phyloP scores from a whole-genome alignment of 2,797 vertebrate genomes.

The Erethizon dorsatum region DNA sequence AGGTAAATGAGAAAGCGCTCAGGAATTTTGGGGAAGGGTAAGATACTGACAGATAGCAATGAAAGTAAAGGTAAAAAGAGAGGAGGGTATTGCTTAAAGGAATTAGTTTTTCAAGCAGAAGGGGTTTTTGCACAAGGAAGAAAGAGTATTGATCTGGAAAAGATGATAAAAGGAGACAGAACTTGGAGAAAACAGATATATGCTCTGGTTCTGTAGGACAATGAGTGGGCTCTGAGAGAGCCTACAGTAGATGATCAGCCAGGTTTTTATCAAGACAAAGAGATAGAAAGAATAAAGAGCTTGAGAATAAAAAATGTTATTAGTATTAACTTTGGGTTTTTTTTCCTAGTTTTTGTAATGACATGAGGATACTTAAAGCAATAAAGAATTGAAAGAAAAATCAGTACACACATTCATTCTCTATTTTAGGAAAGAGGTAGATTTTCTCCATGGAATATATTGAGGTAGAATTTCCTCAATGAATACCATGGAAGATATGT shows the following conservation, averaged over 20 bases:
- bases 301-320: background rate
- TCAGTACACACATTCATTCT: background rate
- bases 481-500: no score
- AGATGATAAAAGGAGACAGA: background rate
- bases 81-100: background rate
- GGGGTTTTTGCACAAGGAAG: background rate
- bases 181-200: background rate
- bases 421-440: background rate
- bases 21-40: background rate
- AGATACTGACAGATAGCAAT: background rate
- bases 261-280: background rate
- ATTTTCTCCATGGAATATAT: background rate
- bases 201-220: background rate
- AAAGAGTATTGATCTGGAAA: background rate
- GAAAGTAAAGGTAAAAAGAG: background rate
- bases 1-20: background rate
- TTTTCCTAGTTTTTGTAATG: background rate
- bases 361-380: background rate
- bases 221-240: background rate
- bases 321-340: background rate
- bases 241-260: background rate
- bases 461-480: no score
- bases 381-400: background rate
- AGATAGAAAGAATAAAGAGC: background rate
- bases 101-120: background rate